Evolutionary conservation across 30 jellyfish, hydroid and myxozoan species (phyloP).

Genomic region (Nemopilema nomurai): DNA sequence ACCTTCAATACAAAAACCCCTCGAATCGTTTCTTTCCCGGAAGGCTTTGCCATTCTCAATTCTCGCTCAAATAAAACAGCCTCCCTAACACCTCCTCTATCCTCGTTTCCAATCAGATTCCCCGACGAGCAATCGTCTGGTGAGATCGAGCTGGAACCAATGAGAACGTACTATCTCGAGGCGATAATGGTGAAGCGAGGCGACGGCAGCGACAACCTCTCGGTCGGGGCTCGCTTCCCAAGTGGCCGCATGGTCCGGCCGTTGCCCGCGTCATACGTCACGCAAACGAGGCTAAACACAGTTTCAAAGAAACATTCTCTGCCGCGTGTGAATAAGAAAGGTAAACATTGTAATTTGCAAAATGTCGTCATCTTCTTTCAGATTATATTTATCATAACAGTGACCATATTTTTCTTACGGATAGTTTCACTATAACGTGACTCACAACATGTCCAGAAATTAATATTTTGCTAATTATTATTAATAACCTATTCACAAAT

Average conservation of each 20-base stretch:
- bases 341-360: not conserved
- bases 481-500: too few species aligned
- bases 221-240: constrained; percentile 96
- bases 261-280: constrained; percentile 63
- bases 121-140: constrained; percentile 97
- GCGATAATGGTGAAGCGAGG: constrained; percentile 91
- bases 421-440: too few species aligned
- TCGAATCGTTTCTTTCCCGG: too few species aligned
- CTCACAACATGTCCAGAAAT: too few species aligned
- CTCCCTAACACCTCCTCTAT: not conserved
- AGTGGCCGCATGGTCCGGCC: constrained; percentile 86
- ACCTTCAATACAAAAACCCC: too few species aligned
- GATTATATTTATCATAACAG: too few species aligned
- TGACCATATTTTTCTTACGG: too few species aligned
- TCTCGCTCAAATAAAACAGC: not conserved
- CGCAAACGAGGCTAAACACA: constrained; percentile 56
- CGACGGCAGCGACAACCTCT: constrained; percentile 79
- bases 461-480: too few species aligned
- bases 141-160: constrained; percentile 72
- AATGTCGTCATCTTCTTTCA: too few species aligned
- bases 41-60: too few species aligned
- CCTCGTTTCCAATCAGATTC: constrained; percentile 27
- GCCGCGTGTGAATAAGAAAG: constrained; percentile 7
- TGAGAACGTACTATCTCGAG: constrained; percentile 83
- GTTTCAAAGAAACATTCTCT: constrained; percentile 37